Evolutionary conservation across 2,797 vertebrate genomes (phyloP), one percentile per base, ranked within the genome.

Genomic region (Tinamus major): DNA sequence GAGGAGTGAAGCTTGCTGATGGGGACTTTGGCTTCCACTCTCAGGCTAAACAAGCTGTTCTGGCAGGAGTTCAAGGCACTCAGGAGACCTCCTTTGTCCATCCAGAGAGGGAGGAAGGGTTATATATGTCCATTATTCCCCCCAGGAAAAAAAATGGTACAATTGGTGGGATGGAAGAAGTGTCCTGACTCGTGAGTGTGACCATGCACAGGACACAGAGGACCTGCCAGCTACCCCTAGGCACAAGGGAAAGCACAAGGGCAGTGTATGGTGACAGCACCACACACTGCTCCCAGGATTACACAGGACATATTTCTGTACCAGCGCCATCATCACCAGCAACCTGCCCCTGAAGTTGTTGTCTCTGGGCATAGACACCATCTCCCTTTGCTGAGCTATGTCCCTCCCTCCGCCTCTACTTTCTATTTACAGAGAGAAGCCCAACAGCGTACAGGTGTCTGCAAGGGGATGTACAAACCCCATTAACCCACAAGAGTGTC

Each of bases 41-140:
- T 89, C 69, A 48, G 63, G 72, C 80, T 84, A 94, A 92, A 33
- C 4, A 1, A 62, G 61, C 46, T 55, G n/a, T 2, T 3, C 76
- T 85, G 85, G 87, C 55, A 78, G 61, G 24, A 62, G 84, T 74
- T 79, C 87, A 87, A 71, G 69, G 72, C 42, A 44, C 79, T 93
- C 1, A 4, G 63, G 39, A 56, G 70, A 69, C 63, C 84, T 83
- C 55, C 39, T 72, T 6, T 84, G 67, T 58, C 80, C 51, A 3
- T 21, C 59, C 31, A 79, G 55, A 79, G 55, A 65, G 86, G 80
- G 46, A 37, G 26, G 20, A 78, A 78, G 20, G 72, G 20, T 53
- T 75, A 64, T 53, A 62, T 16, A 3, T 2, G 3, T 49, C 26
- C 67, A 15, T 0, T 27, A 74, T 23, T 79, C 61, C 58, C 48